Base-by-base conservation (phyloP, 2,113 vertebrate species). In the Beaufortia kweichowensis region DNA sequence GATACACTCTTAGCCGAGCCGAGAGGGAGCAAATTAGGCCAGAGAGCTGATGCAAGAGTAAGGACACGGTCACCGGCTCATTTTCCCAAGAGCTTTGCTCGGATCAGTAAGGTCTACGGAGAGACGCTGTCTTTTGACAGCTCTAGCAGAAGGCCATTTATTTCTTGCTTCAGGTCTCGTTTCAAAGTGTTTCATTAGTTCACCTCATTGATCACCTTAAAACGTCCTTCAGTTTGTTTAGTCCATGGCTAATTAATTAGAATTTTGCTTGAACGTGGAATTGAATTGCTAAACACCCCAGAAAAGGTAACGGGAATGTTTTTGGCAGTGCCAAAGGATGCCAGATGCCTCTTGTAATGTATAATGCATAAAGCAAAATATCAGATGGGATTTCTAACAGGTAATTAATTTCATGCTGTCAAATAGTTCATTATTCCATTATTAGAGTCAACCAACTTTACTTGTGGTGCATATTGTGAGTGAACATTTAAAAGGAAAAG, bases 131-230 rank as follows among this genome's bases (percentile, higher is more conserved):
- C 48, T 50, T 50, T 53, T 21, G 48, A 21, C n/a, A n/a, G 48
- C n/a, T 46, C 43, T 17, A 46, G 48, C n/a, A 55, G 29, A 11
- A n/a, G 29, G n/a, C 33, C 55, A 72, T 41, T 59, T 29, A 59
- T 31, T 33, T 39, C 4, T 72, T 41, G 33, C 69, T 43, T 35
- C 19, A 43, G 48, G 65, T 50, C 65, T 46, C 15, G 14, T 46
- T 23, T 67, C 17, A 8, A 21, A 55, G 48, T 2, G 63, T 41
- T 77, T 77, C 33, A 53, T 64, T 65, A 39, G 75, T 61, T 62
- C 33, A 41, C 68, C 62, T 67, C 55, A 81, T 77, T 81, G 75
- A 81, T 81, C 62, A 61, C 55, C 63, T 67, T 41, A 53, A 67
- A 77, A 67, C 4, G 50, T 50, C 76, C 79, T 77, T 73, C 62